phyloP scores from a whole-genome alignment of 2,797 vertebrate genomes.

The Malurus splendens region DNA sequence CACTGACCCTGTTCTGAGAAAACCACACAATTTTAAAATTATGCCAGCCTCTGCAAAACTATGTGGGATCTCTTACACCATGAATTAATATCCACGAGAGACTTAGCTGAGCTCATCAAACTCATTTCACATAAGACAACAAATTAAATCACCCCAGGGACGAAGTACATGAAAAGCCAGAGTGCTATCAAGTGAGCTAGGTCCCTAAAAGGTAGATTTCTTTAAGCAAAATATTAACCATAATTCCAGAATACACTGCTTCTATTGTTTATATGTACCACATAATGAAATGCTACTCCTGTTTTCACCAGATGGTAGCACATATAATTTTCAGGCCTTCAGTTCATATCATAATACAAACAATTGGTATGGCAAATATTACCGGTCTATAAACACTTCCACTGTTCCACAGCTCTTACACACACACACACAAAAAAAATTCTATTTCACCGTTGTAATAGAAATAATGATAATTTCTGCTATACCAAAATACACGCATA shows the following conservation, averaged over 20 bases:
- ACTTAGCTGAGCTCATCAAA: constrained; percentile 75
- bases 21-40: constrained; percentile 60
- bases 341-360: constrained; percentile 55
- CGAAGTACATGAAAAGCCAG: constrained; percentile 60
- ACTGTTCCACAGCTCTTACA: constrained; percentile 21
- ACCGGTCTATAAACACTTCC: constrained; percentile 52
- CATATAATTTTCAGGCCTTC: constrained; percentile 62
- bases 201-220: constrained; percentile 57
- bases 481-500: constrained; percentile 6
- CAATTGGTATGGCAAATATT: constrained; percentile 63
- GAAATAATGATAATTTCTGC: constrained; percentile 36
- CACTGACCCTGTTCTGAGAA: constrained; percentile 52
- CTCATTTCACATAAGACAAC: constrained; percentile 78
- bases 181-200: constrained; percentile 33
- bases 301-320: constrained; percentile 66
- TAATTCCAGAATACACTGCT: constrained; percentile 46
- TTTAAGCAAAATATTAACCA: constrained; percentile 62
- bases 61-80: constrained; percentile 70
- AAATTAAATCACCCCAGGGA: constrained; percentile 75
- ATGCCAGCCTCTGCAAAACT: constrained; percentile 69
- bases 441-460: constrained; percentile 34
- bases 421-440: neutral
- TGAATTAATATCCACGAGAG: constrained; percentile 76
- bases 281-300: constrained; percentile 67
- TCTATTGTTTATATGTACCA: constrained; percentile 50